Base-by-base conservation (phyloP, 2,113 vertebrate genomes). In the Elgaria multicarinata region DNA sequence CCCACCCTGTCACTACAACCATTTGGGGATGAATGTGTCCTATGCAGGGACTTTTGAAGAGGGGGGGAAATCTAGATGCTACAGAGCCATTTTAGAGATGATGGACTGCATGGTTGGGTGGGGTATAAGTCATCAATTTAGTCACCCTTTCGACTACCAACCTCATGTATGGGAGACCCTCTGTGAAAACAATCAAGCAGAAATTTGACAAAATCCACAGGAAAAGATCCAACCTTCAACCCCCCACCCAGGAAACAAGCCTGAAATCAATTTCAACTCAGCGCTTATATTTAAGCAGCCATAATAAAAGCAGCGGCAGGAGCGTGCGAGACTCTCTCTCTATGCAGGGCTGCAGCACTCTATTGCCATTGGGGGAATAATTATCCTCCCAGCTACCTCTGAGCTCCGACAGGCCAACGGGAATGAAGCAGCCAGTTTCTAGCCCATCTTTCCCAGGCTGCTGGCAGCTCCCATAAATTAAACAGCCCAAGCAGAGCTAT, bases 401-500 rank as follows among this genome's bases (percentile, higher is more conserved):
- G 78, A 44, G 50, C 39, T 72, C 72, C 44, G 42, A 66, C 58
- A 69, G 75, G 81, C 82, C 88, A 78, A 42, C 31, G 3, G 74
- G 58, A 85, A 69, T 42, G 44, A 67, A 84, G 62, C 33, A 55
- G 82, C 9, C 75, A 42, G 42, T 89, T 81, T 76, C 42, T 28
- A 20, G 39, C 72, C 71, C 55, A 83, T 83, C 87, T 39, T 89
- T 85, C 62, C 82, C 7, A 26, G 62, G 39, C 64, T 77, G 62
- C 44, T 78, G 62, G 85, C 78, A 83, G 71, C 8, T 58, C 79
- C 79, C 9, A 18, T 87, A 86, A 86, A 90, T 83, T 77, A 87
- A 90, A 77, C 58, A 33, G 58, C 44, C 82, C 62, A 67, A 90
- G 72, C 58, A 53, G 67, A 76, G 58, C 78, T 62, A 75, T 77